These are phyloP conservation scores for Corythornis madagascariensis DNA, from an alignment of 2,113 vertebrate genomes.

Conservation along the genomic window DNA sequence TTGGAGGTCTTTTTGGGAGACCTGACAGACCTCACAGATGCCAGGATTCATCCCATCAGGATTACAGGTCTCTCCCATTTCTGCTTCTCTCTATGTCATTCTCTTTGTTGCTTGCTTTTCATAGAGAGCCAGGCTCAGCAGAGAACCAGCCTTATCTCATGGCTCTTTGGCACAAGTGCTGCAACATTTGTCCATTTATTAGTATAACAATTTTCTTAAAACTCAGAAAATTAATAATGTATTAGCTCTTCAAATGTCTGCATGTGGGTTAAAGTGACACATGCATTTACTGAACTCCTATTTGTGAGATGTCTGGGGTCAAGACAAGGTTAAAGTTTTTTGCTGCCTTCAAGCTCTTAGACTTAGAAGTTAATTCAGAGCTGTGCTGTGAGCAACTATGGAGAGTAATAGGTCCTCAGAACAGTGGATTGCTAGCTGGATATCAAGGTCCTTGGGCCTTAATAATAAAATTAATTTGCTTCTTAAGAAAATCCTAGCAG, in stretches of 20 bases:
- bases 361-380: constrained; percentile 48
- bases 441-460: constrained; percentile 5
- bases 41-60: not conserved
- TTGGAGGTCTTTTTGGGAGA: not conserved
- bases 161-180: not conserved
- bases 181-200: not conserved
- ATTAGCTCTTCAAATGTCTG: not conserved
- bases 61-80: not conserved
- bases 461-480: constrained; percentile 35
- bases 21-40: not conserved
- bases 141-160: not conserved
- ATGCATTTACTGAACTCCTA: constrained; percentile 4
- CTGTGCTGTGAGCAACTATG: constrained; percentile 10
- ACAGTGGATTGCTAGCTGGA: constrained; percentile 32
- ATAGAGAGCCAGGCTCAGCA: not conserved
- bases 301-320: constrained; percentile 31
- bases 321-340: constrained; percentile 46
- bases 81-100: not conserved
- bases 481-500: constrained; percentile 38
- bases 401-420: not conserved
- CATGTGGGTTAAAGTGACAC: not conserved
- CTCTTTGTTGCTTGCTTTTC: not conserved
- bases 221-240: not conserved
- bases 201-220: not conserved
- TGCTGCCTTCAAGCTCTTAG: constrained; percentile 18